Evolutionary conservation across 2,797 vertebrate genomes (phyloP), one percentile per base, ranked within the genome.

Genomic region (Cetoscarus ocellatus): DNA sequence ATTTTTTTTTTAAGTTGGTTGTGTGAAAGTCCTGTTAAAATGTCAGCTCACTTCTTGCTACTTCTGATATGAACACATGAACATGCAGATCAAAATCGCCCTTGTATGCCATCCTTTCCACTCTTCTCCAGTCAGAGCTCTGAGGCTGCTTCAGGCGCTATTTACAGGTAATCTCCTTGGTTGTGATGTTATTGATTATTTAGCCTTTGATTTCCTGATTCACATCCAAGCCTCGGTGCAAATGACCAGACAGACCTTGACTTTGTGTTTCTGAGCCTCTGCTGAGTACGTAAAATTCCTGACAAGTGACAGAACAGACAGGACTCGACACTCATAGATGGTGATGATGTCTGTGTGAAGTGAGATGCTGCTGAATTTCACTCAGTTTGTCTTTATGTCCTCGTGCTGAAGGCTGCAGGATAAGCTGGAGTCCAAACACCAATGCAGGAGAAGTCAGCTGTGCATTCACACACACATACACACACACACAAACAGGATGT

Each of bases 371-470:
- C 77, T 78, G 75, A 82, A 64, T 62, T 61, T 58, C 7, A 11
- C 74, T 55, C 69, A 34, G 67, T 74, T 80, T 72, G 43, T 75
- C 70, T 69, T 77, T 61, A 77, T 83, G 71, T 40, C 50, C 51
- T 39, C 66, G 8, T n/a, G 27, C 53, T 75, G 67, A 45, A 79
- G 75, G 65, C 13, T 45, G 70, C 62, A 73, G 54, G 27, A 39
- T 43, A 60, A 73, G 36, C 54, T 72, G 53, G 49, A 60, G 55
- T 57, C 48, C 44, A 36, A 43, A 49, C 64, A 52, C 69, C 17
- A 47, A 55, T 72, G 73, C 77, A 80, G 40, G 34, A 56, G 27
- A 50, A 54, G 19, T 42, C 47, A 45, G 9, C 34, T 0, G 11
- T 56, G 45, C 7, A 13, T 42, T n/a, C 53, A n/a, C n/a, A 27